These are phyloP conservation scores for Drosophila pruinosa DNA, from an alignment of 1,140 invertebrate species.

Conservation along the genomic window DNA sequence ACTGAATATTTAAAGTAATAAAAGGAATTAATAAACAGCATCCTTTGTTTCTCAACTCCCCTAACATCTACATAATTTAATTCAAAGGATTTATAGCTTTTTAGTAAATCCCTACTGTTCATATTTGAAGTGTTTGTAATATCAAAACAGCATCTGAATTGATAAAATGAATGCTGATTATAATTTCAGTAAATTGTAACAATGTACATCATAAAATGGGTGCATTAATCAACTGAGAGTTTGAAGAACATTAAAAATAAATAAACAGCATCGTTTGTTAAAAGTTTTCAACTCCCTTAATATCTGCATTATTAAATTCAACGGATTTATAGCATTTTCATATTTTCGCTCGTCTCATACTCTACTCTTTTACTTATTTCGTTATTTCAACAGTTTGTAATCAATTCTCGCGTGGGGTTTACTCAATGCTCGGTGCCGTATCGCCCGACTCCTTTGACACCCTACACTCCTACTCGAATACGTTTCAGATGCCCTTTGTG, in stretches of 20 bases:
- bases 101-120: too few relatives aligned
- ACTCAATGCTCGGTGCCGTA: constrained; percentile 95
- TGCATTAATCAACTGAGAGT: too few relatives aligned
- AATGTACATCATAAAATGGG: too few relatives aligned
- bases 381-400: constrained; percentile 90
- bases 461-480: constrained; percentile 96
- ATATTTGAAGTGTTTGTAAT: too few relatives aligned
- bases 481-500: constrained; percentile 97
- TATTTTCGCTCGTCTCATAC: background rate
- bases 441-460: constrained; percentile 96
- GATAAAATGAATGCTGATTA: too few relatives aligned
- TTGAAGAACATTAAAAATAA: background rate
- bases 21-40: too few relatives aligned
- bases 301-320: background rate
- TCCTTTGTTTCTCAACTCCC: too few relatives aligned
- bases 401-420: constrained; percentile 94
- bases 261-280: background rate
- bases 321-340: background rate
- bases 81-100: too few relatives aligned
- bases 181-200: too few relatives aligned
- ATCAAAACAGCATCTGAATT: too few relatives aligned
- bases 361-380: background rate
- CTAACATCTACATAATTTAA: too few relatives aligned
- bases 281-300: background rate
- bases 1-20: too few relatives aligned